phyloP scores from a whole-genome alignment of 2,797 vertebrate species.

The Pelodytes ibericus region DNA sequence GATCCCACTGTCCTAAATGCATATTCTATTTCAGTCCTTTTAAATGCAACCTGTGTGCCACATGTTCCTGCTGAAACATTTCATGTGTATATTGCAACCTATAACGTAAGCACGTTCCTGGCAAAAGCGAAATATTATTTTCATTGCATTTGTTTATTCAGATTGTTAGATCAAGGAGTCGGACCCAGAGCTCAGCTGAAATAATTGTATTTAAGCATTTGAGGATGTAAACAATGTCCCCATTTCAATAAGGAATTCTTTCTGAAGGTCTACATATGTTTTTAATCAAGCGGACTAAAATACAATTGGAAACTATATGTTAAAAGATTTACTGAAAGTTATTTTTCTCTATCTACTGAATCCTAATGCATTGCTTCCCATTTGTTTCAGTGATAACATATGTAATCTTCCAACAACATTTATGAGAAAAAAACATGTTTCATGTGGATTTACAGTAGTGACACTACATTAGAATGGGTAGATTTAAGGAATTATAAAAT shows the following conservation, averaged over 20 bases:
- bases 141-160: slow-evolving; percentile 61
- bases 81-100: slow-evolving; percentile 49
- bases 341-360: slow-evolving; percentile 74
- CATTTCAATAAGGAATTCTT: slow-evolving; percentile 65
- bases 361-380: slow-evolving; percentile 75
- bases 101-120: slow-evolving; percentile 46
- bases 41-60: slow-evolving; percentile 46
- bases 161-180: slow-evolving; percentile 61
- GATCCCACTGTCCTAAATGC: slow-evolving; percentile 13
- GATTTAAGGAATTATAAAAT: slow-evolving; percentile 93
- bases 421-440: slow-evolving; percentile 85
- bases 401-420: slow-evolving; percentile 79
- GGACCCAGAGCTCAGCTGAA: slow-evolving; percentile 56
- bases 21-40: slow-evolving; percentile 38
- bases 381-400: slow-evolving; percentile 72
- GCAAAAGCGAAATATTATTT: slow-evolving; percentile 59
- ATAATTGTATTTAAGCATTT: slow-evolving; percentile 66
- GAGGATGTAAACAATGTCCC: slow-evolving; percentile 67
- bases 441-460: slow-evolving; percentile 89
- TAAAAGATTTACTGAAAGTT: slow-evolving; percentile 79
- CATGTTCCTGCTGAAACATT: slow-evolving; percentile 38
- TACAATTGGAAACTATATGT: slow-evolving; percentile 79
- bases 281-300: slow-evolving; percentile 80
- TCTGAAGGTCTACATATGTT: slow-evolving; percentile 67
- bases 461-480: slow-evolving; percentile 93